A percentile compares a stretch with the other conserved stretches of the same genome.
These are phyloP conservation scores for Graptemys geographica DNA, from an alignment of 2,797 vertebrate species.

Conservation along the genomic window DNA sequence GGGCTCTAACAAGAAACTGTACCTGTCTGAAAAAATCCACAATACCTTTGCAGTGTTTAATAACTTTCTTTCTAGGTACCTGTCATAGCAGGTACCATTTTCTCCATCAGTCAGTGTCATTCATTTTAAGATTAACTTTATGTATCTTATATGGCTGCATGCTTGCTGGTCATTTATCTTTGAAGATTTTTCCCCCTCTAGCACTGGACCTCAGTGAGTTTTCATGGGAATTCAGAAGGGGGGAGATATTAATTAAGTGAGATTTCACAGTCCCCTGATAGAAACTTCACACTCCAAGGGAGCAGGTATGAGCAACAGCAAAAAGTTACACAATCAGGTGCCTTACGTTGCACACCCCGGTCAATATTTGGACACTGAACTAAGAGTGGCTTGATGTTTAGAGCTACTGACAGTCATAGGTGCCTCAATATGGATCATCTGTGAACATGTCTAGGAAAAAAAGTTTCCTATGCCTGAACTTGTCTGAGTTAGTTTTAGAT, in stretches of 20 bases:
- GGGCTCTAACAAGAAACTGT: neutral
- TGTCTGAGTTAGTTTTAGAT: neutral
- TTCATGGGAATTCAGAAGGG: neutral
- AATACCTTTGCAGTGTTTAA: constrained; percentile 1
- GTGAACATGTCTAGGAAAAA: accelerated
- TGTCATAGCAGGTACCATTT: constrained; percentile 13
- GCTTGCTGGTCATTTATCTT: constrained; percentile 8
- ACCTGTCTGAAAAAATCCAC: constrained; percentile 20
- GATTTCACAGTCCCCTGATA: neutral
- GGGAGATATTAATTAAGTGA: neutral
- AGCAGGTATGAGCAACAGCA: neutral
- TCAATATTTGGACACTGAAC: accelerated
- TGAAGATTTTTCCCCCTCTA: constrained; percentile 21
- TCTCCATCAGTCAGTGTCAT: constrained; percentile 32
- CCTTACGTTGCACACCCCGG: accelerated
- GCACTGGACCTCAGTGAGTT: neutral
- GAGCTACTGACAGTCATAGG: neutral
- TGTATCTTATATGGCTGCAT: constrained; percentile 7
- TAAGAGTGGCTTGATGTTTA: accelerated
- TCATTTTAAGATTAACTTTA: constrained; percentile 38
- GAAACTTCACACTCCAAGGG: accelerated
- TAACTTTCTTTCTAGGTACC: neutral
- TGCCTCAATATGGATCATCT: accelerated
- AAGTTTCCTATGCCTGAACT: neutral
- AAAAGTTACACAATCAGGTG: neutral